Conservation (phyloP, 2,797 vertebrate species). For the Pangasius sanitwongsei region DNA sequence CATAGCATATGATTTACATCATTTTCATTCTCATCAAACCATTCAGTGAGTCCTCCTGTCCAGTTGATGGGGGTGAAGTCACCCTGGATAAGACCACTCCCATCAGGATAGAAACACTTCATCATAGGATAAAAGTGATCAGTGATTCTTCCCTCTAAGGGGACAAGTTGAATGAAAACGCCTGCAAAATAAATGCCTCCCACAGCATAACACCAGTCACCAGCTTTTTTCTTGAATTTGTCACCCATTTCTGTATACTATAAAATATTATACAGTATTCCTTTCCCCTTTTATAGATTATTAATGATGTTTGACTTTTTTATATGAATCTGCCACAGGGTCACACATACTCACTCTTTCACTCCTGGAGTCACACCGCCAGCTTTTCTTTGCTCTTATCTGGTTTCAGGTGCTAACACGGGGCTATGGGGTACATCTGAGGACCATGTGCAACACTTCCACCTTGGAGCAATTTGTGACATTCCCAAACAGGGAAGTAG, state of each 20-base stretch:
- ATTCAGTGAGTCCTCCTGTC: background rate
- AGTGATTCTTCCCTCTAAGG: background rate
- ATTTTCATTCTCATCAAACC: background rate
- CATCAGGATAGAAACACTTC: background rate
- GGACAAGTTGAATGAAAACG: background rate
- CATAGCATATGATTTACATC: background rate
- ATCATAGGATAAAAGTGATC: background rate
- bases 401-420: constrained; percentile 80
- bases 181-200: background rate
- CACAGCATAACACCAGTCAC: background rate
- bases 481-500: constrained; percentile 67
- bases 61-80: background rate
- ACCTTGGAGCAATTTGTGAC: constrained; percentile 76
- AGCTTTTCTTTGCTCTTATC: background rate
- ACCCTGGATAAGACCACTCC: background rate
- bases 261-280: background rate
- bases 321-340: background rate
- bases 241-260: background rate
- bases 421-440: constrained; percentile 83
- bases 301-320: background rate
- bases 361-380: background rate
- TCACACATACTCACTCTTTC: background rate
- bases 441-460: constrained; percentile 77
- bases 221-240: background rate
- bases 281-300: background rate